Conservation (phyloP, 2,888 invertebrate species). For the Tetranychus piercei region DNA sequence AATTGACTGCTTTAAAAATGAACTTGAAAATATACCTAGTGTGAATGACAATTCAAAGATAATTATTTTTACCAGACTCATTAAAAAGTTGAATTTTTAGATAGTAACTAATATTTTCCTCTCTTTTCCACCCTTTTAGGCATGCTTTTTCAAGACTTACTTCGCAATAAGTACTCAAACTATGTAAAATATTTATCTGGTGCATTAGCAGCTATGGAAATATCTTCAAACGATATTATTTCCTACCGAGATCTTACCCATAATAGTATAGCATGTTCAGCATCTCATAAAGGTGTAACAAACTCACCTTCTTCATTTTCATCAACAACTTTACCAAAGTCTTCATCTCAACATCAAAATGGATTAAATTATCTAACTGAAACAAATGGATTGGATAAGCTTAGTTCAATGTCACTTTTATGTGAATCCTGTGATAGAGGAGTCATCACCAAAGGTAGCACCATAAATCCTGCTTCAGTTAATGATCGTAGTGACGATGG, state of each 20-base stretch:
- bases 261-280: background rate
- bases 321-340: background rate
- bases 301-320: background rate
- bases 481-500: background rate
- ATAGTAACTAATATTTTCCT: too few species aligned
- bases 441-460: background rate
- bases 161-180: background rate
- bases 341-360: background rate
- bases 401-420: background rate
- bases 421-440: background rate
- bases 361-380: background rate
- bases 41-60: too few species aligned
- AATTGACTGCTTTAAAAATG: too few species aligned
- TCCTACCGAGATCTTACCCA: background rate
- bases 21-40: too few species aligned
- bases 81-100: background rate
- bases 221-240: background rate
- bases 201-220: background rate
- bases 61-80: background rate
- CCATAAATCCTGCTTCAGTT: background rate
- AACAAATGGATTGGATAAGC: background rate
- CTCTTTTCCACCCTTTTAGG: background rate
- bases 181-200: conserved; percentile 9
- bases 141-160: background rate
- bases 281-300: background rate